Evolutionary conservation across 2,888 invertebrate species (phyloP), one percentile per base, ranked within the genome.

Genomic region (Nymphalis polychloros): DNA sequence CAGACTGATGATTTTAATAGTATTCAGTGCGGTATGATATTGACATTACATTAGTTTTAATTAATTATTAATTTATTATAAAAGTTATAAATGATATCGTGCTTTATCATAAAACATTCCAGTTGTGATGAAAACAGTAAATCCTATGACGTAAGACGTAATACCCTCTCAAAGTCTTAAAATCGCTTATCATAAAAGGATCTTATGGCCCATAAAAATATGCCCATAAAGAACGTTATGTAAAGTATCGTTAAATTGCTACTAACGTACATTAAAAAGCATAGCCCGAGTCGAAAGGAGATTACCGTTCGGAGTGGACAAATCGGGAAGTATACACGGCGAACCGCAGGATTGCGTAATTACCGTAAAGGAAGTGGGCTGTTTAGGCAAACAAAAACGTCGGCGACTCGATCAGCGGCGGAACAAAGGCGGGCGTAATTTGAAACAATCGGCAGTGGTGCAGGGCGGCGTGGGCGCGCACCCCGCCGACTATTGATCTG

Each of bases 401-500:
- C 79, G 85, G 87, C 86, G 87, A 89, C 84, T 88, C 88, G 89
- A 91, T 91, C 90, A 86, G 88, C 85, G 87, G 87, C 86, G 86
- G 88, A 89, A 91, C 91, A 92, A 92, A 91, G 90, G 86, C 90
- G 84, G 83, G 86, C 86, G 90, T 90, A 92, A 91, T 91, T 91
- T 89, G 92, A 92, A 92, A 92, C 92, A 92, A 92, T 92, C 90
- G 90, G 87, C 85, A 86, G 87, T 86, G 87, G 87, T 86, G 87
- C 86, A 83, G 86, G 87, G 88, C 86, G 83, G 83, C 85, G 82
- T 83, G 88, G 88, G 88, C 86, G 86, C 87, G 87, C 89, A 82
- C 87, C 89, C 90, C 88, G 85, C 79, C 89, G 89, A 90, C 91
- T 91, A 91, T 91, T 92, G 91, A 91, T 92, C 91, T 91, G 91